Conservation (phyloP, 37 sponge, comb jelly and placozoan species). For the Geodia barretti region DNA sequence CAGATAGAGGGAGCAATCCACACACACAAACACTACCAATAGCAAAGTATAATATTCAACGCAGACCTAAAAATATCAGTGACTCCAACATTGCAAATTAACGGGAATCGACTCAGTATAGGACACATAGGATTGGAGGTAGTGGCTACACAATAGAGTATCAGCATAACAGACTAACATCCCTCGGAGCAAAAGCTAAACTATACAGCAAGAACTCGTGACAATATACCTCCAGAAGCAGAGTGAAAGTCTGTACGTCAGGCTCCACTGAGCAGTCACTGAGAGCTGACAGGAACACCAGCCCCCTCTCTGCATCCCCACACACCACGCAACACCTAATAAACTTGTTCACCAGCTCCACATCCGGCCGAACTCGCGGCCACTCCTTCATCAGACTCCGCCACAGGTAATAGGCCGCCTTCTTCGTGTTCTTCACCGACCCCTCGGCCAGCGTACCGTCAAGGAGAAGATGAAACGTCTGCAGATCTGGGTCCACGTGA, state of each 20-base stretch:
- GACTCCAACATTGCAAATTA: too few relatives aligned
- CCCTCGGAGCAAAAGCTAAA: too few relatives aligned
- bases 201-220: too few relatives aligned
- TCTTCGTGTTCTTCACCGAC: not conserved
- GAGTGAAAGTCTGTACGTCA: constrained; percentile 2
- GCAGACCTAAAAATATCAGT: too few relatives aligned
- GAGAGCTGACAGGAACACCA: constrained; percentile 5
- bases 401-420: constrained; percentile 14
- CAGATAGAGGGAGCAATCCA: not conserved
- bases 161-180: too few relatives aligned
- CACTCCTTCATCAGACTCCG: constrained; percentile 3
- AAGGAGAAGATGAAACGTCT: constrained; percentile 14
- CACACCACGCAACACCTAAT: constrained; percentile 8
- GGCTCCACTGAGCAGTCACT: constrained; percentile 7
- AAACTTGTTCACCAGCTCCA: constrained; percentile 22
- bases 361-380: constrained; percentile 8
- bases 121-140: too few relatives aligned
- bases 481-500: not conserved
- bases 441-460: not conserved
- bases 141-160: too few relatives aligned
- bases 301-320: constrained; percentile 5
- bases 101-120: too few relatives aligned
- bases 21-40: too few relatives aligned
- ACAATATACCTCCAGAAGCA: constrained; percentile 20
- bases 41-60: too few relatives aligned